Conservation (phyloP, 2,113 vertebrate species). For the Uria aalge region DNA sequence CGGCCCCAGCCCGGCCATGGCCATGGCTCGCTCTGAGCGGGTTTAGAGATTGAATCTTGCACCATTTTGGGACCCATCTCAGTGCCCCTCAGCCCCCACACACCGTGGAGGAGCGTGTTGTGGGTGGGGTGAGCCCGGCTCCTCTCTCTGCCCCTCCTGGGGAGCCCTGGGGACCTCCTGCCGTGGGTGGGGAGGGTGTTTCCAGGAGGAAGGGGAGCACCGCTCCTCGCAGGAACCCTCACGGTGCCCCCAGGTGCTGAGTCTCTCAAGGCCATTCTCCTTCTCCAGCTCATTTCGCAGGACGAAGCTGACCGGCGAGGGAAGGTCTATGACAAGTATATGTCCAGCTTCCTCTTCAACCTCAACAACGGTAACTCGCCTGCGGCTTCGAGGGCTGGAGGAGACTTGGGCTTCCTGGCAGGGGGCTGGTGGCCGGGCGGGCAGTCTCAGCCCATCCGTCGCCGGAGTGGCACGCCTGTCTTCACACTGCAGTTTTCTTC, state of each 20-base stretch:
- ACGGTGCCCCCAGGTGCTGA: not conserved
- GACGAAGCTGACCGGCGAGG: conserved; percentile 96
- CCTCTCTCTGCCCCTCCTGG: not conserved
- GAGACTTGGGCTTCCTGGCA: not conserved
- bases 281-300: conserved; percentile 91
- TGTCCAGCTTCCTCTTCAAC: conserved; percentile 99
- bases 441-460: not conserved
- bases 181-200: not conserved
- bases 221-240: not conserved
- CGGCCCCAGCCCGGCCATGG: accelerated
- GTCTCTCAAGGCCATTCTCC: not conserved
- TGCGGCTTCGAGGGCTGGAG: not conserved
- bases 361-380: conserved; percentile 88
- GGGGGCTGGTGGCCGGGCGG: accelerated
- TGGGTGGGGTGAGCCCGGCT: not conserved
- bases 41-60: not conserved
- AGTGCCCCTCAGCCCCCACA: not conserved
- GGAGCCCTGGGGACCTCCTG: not conserved
- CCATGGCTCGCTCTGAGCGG: accelerated
- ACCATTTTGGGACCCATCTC: accelerated
- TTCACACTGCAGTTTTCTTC: not conserved
- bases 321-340: conserved; percentile 98
- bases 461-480: not conserved
- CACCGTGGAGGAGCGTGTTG: accelerated
- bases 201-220: not conserved